phyloP scores from a whole-genome alignment of 1,140 invertebrate genomes.

The Lutraria rhynchaena region DNA sequence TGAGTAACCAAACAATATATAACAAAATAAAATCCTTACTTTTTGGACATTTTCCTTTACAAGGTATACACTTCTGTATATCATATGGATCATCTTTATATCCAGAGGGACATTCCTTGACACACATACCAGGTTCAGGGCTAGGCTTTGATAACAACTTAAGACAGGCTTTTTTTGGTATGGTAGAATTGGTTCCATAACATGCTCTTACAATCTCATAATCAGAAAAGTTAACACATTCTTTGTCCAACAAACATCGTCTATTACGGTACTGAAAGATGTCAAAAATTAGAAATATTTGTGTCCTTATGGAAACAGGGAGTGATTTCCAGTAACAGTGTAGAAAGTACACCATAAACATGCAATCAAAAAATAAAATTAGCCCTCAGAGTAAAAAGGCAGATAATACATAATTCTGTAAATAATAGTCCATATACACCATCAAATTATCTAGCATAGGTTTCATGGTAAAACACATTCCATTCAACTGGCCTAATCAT shows the following conservation, averaged over 20 bases:
- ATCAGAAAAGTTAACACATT: constrained; percentile 85
- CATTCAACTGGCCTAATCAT: no score
- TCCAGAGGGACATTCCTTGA: constrained; percentile 89
- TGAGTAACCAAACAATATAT: no score
- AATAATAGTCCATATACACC: no score
- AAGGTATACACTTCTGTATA: constrained; percentile 79
- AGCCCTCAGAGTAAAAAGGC: no score
- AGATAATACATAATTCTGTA: no score
- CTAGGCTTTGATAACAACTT: constrained; percentile 59
- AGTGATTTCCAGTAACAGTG: no score
- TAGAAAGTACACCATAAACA: no score
- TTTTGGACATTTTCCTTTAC: constrained; percentile 83
- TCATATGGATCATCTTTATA: constrained; percentile 85
- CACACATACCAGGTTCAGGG: constrained; percentile 83
- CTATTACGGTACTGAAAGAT: constrained; percentile 87
- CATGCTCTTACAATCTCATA: constrained; percentile 2
- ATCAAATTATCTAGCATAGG: no score
- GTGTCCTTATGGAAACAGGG: no score
- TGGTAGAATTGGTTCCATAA: background rate
- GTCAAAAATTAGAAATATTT: no score
- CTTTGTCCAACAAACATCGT: constrained; percentile 89
- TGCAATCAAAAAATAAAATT: no score
- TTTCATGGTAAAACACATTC: no score
- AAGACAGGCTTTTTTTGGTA: background rate
- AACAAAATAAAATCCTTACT: constrained; percentile 69